phyloP scores from a whole-genome alignment of 1,140 invertebrate genomes.

The Rhopalosiphum maidis region DNA sequence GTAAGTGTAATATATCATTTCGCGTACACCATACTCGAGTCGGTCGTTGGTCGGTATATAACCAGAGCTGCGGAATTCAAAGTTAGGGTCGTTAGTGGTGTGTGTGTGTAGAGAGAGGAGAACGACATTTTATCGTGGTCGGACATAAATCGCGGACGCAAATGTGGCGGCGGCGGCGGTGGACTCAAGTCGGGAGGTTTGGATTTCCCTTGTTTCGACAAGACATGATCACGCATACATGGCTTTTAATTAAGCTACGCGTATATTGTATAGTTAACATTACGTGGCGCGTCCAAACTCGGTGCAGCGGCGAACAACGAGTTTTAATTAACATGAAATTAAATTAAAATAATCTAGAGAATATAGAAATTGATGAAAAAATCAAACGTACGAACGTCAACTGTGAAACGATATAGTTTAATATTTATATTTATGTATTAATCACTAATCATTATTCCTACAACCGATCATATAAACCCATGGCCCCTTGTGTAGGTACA shows the following conservation, averaged over 20 bases:
- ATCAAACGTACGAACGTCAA: neutral
- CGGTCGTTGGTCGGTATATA: neutral
- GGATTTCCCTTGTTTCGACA: conserved; percentile 12
- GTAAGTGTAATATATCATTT: conserved; percentile 18
- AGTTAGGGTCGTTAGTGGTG: conserved; percentile 15
- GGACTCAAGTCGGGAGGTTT: conserved; percentile 26
- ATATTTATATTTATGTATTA: neutral
- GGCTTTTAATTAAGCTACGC: conserved; percentile 35
- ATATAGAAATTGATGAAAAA: conserved; percentile 9
- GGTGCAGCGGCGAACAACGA: neutral
- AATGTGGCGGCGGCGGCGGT: neutral
- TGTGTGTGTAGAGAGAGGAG: neutral
- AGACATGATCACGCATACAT: conserved; percentile 8
- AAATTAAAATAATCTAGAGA: neutral
- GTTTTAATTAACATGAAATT: neutral
- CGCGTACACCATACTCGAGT: neutral
- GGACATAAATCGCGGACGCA: conserved; percentile 18
- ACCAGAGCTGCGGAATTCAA: neutral
- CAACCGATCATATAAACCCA: neutral
- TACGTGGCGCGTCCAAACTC: neutral
- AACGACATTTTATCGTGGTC: conserved; percentile 15
- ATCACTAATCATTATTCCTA: neutral
- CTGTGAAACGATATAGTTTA: neutral
- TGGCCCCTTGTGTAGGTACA: too few species aligned
- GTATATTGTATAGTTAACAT: neutral